Conservation (phyloP, 2,888 invertebrate species). For the Onchidella celtica region DNA sequence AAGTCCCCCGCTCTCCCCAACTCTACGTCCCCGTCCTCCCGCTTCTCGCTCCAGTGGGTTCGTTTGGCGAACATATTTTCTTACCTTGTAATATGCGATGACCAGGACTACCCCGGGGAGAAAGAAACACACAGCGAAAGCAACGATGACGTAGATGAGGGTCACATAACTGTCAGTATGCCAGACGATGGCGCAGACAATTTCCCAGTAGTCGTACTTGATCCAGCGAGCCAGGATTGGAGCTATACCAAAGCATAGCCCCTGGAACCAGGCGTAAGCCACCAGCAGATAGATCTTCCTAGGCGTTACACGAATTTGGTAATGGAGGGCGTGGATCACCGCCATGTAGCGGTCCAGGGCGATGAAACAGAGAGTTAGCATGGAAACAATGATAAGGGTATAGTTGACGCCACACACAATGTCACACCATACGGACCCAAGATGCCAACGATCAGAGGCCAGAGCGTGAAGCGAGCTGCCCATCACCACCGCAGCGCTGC, state of each 20-base stretch:
- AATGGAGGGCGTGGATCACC: constrained; percentile 71
- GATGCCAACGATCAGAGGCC: constrained; percentile 61
- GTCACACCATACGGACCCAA: constrained; percentile 46
- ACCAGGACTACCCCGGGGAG: constrained; percentile 70
- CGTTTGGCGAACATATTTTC: no score
- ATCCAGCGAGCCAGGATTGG: constrained; percentile 72
- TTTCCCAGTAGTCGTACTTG: constrained; percentile 78
- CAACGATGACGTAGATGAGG: constrained; percentile 72
- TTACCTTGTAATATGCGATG: constrained; percentile 67
- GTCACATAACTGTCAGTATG: constrained; percentile 59
- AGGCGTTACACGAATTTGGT: constrained; percentile 61
- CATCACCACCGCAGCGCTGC: constrained; percentile 71
- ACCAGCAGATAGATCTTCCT: constrained; percentile 58
- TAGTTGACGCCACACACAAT: constrained; percentile 76
- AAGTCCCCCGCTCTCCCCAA: no score
- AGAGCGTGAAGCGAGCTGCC: constrained; percentile 63
- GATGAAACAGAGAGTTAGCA: constrained; percentile 77
- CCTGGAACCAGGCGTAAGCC: constrained; percentile 74
- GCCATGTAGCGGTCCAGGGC: constrained; percentile 77
- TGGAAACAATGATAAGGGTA: constrained; percentile 78
- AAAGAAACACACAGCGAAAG: constrained; percentile 73
- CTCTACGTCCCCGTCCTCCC: no score
- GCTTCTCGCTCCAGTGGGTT: no score
- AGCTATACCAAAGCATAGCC: constrained; percentile 68
- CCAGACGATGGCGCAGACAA: constrained; percentile 78